Base-by-base conservation (phyloP, 2,113 vertebrate species). In the Mus pahari region DNA sequence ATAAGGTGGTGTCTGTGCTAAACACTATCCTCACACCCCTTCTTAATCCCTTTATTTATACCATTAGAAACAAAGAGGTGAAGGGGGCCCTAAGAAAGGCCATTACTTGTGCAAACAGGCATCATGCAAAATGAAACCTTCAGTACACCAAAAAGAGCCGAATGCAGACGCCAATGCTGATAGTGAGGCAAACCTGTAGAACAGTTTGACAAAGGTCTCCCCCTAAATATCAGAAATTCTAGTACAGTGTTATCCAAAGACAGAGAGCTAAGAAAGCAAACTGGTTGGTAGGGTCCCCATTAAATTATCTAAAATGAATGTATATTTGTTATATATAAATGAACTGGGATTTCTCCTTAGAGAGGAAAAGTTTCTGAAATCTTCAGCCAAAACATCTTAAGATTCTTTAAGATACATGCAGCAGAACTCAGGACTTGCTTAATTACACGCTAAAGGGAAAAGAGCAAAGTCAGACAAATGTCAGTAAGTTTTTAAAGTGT, bases 1-100 rank as follows among this genome's bases (percentile, higher is more conserved):
- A 97, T 78, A 98, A 98, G 83, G 83, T 97, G 2, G 92, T 97
- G 2, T 97, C 97, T 20, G 77, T 98, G 50, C 39, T 98, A 17
- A 97, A 97, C 26, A 97, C 97, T 3, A 96, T 97, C 20, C 48
- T 98, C 17, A 96, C 93, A 2, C 97, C 97, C 22, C 70, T 96
- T 68, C 74, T 98, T 45, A 97, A 97, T 66, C 97, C 97, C 8
- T 97, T 98, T 58, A 97, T 98, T 90, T 98, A 97, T 33, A 97
- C 97, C 24, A 92, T 98, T 83, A 97, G 97, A 92, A 98, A 98
- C 71, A 97, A 97, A 48, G 97, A 98, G 58, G 95, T 98, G 3
- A 97, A 97, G 60, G 75, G 53, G 93, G 97, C 97, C 36, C 16
- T 96, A 8, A 87, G 68, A 48, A 97, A 97, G 68, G 74, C 62